Evolutionary conservation across 2,113 vertebrate genomes (phyloP).

Genomic region (Maccullochella peelii): DNA sequence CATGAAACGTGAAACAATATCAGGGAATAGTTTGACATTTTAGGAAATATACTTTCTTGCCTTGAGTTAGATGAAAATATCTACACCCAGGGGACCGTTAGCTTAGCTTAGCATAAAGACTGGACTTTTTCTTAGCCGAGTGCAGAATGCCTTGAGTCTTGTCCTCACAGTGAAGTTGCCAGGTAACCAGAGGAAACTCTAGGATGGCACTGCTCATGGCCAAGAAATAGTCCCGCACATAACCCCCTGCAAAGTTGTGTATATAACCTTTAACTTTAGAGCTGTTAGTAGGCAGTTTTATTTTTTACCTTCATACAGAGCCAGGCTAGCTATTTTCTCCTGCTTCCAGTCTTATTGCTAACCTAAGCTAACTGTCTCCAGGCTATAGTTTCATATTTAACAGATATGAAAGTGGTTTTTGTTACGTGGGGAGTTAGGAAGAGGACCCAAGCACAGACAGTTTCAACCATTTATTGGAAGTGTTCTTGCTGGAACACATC

Average conservation of each 20-base stretch:
- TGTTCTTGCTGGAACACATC: no score
- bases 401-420: no score
- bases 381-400: neutral
- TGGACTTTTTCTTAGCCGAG: neutral
- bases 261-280: neutral
- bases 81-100: neutral
- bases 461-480: no score
- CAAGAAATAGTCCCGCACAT: neutral
- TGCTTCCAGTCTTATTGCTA: neutral
- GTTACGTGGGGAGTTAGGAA: no score
- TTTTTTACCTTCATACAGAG: neutral
- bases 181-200: neutral
- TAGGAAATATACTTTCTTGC: neutral
- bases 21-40: neutral
- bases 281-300: neutral
- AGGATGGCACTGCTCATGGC: neutral
- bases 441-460: no score
- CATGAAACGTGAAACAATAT: neutral
- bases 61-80: neutral
- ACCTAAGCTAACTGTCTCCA: neutral
- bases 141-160: neutral
- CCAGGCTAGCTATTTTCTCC: neutral
- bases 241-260: neutral
- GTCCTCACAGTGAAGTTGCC: neutral
- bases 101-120: neutral